Evolutionary conservation across 2,888 invertebrate species (phyloP), one percentile per base, ranked within the genome.

Genomic region (Theretra japonica): DNA sequence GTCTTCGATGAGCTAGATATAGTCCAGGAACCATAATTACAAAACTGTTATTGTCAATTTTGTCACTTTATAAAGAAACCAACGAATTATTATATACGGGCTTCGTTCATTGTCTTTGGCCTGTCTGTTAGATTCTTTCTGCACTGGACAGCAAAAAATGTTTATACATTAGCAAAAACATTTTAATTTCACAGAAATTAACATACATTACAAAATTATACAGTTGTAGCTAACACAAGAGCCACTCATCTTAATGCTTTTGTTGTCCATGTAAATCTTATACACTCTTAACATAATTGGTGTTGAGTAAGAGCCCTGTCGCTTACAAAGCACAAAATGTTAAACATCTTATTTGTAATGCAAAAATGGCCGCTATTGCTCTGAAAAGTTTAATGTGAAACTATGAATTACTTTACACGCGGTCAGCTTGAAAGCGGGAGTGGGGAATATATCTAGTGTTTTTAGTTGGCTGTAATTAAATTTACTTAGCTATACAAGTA

Each of bases 261-360:
- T 53, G 53, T 53, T 17, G n/a, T n/a, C 25, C 23, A 58, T 33
- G 62, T n/a, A 33, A 33, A 62, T 62, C 58, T 33, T 33, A n/a
- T 70, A 11, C 41, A 70, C 56, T 25, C 25, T 74, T 70, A 30
- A 25, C 56, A 57, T 69, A 69, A 69, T 69, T 57, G 57, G 57
- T 69, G 21, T 30, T 28, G 30, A 56, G 30, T 69, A 62, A 62
- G 62, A 33, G 21, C 50, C 48, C 23, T 21, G 68, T 30, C 57
- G 23, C 57, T 69, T 59, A 79, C 80, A 79, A 79, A 80, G 80
- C 81, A 78, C 75, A 80, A 84, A 86, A 87, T 86, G 86, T 85
- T 85, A 86, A 88, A 83, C 82, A 85, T 75, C 79, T 80, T 77
- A 87, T 89, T 88, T 88, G 84, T 86, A 89, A 84, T 88, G 83